Evolutionary conservation across 2,797 vertebrate species (phyloP).

Genomic region (Micrastur ruficollis): DNA sequence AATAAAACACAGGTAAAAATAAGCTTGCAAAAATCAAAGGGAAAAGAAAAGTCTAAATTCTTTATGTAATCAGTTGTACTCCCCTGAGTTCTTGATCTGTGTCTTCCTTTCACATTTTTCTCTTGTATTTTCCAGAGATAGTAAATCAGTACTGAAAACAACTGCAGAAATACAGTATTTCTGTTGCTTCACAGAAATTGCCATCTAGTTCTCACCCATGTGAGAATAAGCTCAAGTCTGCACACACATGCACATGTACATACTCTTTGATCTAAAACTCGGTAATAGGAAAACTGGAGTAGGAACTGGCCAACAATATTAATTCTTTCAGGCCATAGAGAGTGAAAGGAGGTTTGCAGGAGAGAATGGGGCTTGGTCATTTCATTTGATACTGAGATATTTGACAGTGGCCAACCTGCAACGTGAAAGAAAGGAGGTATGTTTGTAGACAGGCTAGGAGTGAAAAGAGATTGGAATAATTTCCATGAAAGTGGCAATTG

Average conservation of each 20-base stretch:
- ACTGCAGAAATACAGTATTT: neutral
- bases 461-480: neutral
- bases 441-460: neutral
- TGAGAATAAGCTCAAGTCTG: neutral
- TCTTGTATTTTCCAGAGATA: neutral
- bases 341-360: neutral
- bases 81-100: neutral
- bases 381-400: neutral
- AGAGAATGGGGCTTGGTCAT: neutral
- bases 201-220: neutral
- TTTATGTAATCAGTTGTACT: conserved; percentile 57
- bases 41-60: conserved; percentile 54
- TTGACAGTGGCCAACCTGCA: neutral
- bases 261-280: neutral
- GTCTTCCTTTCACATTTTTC: neutral
- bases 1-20: conserved; percentile 64
- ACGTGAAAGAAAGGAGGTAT: neutral
- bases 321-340: neutral
- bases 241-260: too few relatives aligned
- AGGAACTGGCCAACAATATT: neutral
- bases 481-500: neutral
- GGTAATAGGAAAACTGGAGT: neutral
- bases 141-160: neutral
- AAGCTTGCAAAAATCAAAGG: conserved; percentile 52
- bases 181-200: neutral